Conservation (phyloP, 2,797 vertebrate species). For the Danionella dracula region DNA sequence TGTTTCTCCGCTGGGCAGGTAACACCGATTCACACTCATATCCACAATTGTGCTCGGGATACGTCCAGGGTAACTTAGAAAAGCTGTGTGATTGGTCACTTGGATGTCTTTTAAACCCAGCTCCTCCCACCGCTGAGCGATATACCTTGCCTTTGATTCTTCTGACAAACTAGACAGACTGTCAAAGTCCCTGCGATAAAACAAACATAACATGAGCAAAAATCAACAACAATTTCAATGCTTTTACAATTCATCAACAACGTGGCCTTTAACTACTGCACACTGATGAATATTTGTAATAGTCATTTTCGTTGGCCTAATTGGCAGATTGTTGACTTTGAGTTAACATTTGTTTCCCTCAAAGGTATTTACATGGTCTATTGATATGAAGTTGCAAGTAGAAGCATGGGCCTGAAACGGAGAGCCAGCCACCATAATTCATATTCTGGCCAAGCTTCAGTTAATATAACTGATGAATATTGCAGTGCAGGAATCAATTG, state of each 20-base stretch:
- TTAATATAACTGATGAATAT: conserved; percentile 64
- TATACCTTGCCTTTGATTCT: conserved; percentile 64
- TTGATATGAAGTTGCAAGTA: conserved; percentile 19
- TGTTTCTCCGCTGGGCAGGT: conserved; percentile 75
- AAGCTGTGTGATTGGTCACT: conserved; percentile 82
- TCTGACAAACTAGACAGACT: conserved; percentile 65
- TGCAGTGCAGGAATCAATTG: conserved; percentile 66
- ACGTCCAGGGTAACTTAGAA: conserved; percentile 78
- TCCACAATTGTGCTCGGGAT: conserved; percentile 79
- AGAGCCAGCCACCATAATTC: conserved; percentile 51
- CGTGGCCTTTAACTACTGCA: conserved; percentile 21
- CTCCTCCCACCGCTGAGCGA: conserved; percentile 79
- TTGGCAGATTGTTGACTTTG: conserved; percentile 40
- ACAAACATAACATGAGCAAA: not conserved
- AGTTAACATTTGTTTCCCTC: conserved; percentile 39
- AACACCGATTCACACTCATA: conserved; percentile 72
- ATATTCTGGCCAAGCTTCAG: conserved; percentile 58
- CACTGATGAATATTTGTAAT: conserved; percentile 36
- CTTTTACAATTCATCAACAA: not conserved
- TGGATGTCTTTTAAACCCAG: conserved; percentile 80
- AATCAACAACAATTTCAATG: not conserved
- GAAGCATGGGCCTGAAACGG: conserved; percentile 45
- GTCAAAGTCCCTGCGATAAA: conserved; percentile 67
- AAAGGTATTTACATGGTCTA: conserved; percentile 37
- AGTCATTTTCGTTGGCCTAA: conserved; percentile 41